phyloP scores from a whole-genome alignment of 2,888 invertebrate species.

The Zeuzera pyrina region DNA sequence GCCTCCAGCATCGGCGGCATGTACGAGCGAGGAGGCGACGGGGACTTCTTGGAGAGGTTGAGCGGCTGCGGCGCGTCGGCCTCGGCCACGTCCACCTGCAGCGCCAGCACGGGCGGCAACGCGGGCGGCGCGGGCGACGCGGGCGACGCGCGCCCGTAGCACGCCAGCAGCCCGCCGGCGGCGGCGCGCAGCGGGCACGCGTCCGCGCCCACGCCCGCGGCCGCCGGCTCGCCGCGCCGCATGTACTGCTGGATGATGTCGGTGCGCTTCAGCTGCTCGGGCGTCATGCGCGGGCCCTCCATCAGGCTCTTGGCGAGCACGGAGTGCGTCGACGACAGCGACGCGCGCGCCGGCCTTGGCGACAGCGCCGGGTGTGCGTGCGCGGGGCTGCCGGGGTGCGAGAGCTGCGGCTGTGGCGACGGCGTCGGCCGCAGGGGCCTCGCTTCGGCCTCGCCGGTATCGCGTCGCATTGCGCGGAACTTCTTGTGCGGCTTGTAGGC shows the following conservation, averaged over 20 bases:
- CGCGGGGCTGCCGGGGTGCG: constrained; percentile 55
- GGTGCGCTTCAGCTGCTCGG: constrained; percentile 92
- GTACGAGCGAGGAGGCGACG: constrained; percentile 72
- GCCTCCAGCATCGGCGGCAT: constrained; percentile 77
- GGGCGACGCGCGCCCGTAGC: constrained; percentile 56
- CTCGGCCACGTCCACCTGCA: constrained; percentile 86
- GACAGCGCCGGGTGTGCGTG: constrained; percentile 64
- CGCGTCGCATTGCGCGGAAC: constrained; percentile 89
- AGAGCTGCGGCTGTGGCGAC: constrained; percentile 68
- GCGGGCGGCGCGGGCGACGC: constrained; percentile 58
- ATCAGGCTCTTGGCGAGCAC: constrained; percentile 91
- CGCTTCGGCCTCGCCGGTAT: constrained; percentile 83
- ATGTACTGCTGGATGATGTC: constrained; percentile 95
- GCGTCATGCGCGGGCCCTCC: constrained; percentile 95
- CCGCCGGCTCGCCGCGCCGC: constrained; percentile 80
- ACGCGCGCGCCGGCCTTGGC: constrained; percentile 66
- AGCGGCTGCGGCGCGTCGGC: constrained; percentile 87
- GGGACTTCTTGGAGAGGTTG: constrained; percentile 90
- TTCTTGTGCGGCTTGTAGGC: constrained; percentile 97
- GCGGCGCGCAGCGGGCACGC: constrained; percentile 52
- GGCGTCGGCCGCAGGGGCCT: constrained; percentile 55
- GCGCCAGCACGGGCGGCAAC: constrained; percentile 53
- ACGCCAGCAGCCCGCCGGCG: constrained; percentile 40
- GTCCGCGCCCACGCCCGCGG: constrained; percentile 61
- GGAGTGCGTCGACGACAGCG: constrained; percentile 89